Percentiles rank a stretch among this genome's conserved stretches.
These are phyloP conservation scores for Vimba vimba DNA, from an alignment of 2,113 vertebrate species.

Conservation along the genomic window DNA sequence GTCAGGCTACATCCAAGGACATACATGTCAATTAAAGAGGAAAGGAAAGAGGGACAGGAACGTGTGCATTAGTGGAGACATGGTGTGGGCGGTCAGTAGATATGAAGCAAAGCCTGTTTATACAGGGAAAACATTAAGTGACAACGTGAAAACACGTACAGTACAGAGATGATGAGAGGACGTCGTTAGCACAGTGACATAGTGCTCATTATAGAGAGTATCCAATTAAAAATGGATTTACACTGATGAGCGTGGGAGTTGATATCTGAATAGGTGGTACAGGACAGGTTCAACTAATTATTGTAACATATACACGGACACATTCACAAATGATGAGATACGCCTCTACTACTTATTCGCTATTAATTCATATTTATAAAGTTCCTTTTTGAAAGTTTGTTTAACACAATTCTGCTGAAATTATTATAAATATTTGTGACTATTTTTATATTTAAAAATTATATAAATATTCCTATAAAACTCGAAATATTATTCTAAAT, in stretches of 20 bases:
- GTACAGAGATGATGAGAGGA: not conserved
- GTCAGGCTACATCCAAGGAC: conserved; percentile 28
- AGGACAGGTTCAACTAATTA: conserved; percentile 12
- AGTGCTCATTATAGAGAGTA: conserved; percentile 3
- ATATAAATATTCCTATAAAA: too few species aligned
- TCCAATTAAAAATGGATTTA: conserved; percentile 43
- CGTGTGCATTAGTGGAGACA: not conserved
- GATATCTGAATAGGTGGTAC: not conserved
- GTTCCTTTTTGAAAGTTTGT: too few species aligned
- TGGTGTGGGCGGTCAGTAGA: not conserved
- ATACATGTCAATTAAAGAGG: conserved; percentile 41
- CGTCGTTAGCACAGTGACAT: not conserved
- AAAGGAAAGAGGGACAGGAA: not conserved
- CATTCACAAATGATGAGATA: not conserved
- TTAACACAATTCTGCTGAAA: not conserved
- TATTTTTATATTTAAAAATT: too few species aligned
- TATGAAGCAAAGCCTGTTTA: not conserved
- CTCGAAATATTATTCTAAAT: not conserved
- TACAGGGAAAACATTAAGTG: not conserved
- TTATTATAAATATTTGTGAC: too few species aligned
- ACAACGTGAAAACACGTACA: not conserved
- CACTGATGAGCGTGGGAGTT: conserved; percentile 7
- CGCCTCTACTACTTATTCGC: not conserved
- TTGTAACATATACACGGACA: conserved; percentile 24
- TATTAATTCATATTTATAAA: too few species aligned